A percentile compares a stretch with the other conserved stretches of the same genome.
Evolutionary conservation across 1,140 invertebrate species (phyloP).

Genomic region (Brachionus angularis): DNA sequence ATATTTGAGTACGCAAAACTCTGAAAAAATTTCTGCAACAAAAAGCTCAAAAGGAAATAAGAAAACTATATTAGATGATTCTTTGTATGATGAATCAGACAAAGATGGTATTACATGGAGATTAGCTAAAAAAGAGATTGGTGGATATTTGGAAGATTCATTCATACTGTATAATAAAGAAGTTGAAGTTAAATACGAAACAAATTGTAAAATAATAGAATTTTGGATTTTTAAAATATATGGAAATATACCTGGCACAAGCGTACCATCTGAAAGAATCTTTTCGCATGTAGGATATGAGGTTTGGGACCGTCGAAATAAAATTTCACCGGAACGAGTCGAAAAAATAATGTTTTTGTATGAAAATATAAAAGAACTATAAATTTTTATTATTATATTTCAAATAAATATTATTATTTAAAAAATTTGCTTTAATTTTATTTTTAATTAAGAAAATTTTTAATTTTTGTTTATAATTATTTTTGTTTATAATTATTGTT

Average conservation of each 20-base stretch:
- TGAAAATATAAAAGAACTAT: too few relatives aligned
- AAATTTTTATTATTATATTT: too few relatives aligned
- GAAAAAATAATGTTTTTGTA: neutral
- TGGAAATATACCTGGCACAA: neutral
- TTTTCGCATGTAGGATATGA: conserved; percentile 2
- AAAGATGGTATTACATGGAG: neutral
- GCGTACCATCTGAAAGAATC: neutral
- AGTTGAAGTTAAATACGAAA: too few relatives aligned
- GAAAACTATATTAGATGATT: neutral
- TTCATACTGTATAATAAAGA: too few relatives aligned
- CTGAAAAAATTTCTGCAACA: neutral
- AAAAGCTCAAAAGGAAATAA: neutral
- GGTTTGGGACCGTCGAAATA: neutral
- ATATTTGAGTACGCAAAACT: neutral
- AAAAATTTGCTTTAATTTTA: too few relatives aligned
- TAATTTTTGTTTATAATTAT: too few relatives aligned
- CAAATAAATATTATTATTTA: too few relatives aligned
- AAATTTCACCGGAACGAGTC: neutral
- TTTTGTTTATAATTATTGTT: too few relatives aligned
- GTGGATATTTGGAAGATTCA: neutral
- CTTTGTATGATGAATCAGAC: neutral
- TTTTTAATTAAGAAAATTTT: too few relatives aligned
- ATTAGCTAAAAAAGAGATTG: neutral
- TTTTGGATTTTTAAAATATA: conserved; percentile 16
- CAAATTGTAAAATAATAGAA: neutral